phyloP scores from a whole-genome alignment of 2,888 invertebrate species.

The Diadromus collaris region DNA sequence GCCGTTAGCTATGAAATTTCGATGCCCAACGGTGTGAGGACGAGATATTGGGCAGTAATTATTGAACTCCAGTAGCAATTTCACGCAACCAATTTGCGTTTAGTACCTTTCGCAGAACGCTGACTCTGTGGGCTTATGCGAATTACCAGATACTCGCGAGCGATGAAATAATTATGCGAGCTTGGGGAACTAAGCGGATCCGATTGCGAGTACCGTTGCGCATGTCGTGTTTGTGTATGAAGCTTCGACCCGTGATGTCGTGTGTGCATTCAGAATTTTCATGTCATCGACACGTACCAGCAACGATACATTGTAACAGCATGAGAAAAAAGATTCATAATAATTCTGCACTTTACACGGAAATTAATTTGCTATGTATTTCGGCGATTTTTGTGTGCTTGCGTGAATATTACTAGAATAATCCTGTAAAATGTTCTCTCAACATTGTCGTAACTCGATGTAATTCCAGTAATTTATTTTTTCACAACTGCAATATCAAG shows the following conservation, averaged over 20 bases:
- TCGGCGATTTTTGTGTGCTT: no score
- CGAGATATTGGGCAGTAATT: slow-evolving; percentile 17
- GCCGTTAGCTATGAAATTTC: not conserved
- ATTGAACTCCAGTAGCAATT: slow-evolving; percentile 14
- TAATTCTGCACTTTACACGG: no score
- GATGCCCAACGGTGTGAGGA: not conserved
- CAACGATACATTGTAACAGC: not conserved
- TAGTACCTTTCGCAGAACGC: slow-evolving; percentile 4
- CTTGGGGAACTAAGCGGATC: slow-evolving; percentile 8
- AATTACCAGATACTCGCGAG: slow-evolving; percentile 25
- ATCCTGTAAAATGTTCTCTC: no score
- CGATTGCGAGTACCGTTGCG: not conserved
- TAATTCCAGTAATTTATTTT: no score
- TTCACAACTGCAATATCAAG: no score
- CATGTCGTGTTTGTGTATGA: not conserved
- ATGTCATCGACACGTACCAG: not conserved
- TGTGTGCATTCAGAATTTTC: not conserved
- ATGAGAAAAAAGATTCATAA: not conserved
- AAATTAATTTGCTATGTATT: no score
- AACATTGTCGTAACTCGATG: no score
- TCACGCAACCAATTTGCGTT: slow-evolving; percentile 31
- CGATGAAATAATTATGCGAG: slow-evolving; percentile 33
- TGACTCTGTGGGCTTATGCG: slow-evolving; percentile 11
- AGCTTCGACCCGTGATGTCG: not conserved
- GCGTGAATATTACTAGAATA: no score